Percentiles rank a stretch among this genome's conserved stretches.
phyloP scores from a whole-genome alignment of 2,113 vertebrate genomes.

The Alligator sinensis region DNA sequence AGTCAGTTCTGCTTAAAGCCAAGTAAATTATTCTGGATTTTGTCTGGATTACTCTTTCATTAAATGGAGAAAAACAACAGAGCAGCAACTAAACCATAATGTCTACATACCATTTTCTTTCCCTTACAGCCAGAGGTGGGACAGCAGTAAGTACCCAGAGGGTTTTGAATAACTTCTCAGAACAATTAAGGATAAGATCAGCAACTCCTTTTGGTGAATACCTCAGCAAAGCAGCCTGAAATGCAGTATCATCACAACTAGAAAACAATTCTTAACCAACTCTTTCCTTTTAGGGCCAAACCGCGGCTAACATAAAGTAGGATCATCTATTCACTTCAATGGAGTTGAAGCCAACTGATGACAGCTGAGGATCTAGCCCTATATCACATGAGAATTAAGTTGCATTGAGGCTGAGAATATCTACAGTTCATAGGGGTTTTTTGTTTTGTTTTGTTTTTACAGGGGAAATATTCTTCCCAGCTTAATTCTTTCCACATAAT shows the following conservation, averaged over 20 bases:
- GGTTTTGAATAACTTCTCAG: not conserved
- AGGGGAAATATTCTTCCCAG: not conserved
- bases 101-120: not conserved
- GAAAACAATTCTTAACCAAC: not conserved
- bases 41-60: not conserved
- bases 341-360: not conserved
- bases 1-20: not conserved
- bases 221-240: not conserved
- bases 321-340: not conserved
- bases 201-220: not conserved
- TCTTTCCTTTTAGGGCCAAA: not conserved
- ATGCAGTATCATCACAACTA: not conserved
- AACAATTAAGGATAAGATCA: not conserved
- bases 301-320: not conserved
- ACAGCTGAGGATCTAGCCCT: not conserved
- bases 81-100: not conserved
- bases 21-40: not conserved
- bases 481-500: not conserved
- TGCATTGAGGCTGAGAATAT: not conserved
- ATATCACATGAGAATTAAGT: not conserved
- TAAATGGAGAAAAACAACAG: not conserved
- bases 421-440: rapidly evolving
- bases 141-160: not conserved
- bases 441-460: not conserved
- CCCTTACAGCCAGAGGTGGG: not conserved